Conservation (phyloP, 1,140 invertebrate species). For the Mya arenaria region DNA sequence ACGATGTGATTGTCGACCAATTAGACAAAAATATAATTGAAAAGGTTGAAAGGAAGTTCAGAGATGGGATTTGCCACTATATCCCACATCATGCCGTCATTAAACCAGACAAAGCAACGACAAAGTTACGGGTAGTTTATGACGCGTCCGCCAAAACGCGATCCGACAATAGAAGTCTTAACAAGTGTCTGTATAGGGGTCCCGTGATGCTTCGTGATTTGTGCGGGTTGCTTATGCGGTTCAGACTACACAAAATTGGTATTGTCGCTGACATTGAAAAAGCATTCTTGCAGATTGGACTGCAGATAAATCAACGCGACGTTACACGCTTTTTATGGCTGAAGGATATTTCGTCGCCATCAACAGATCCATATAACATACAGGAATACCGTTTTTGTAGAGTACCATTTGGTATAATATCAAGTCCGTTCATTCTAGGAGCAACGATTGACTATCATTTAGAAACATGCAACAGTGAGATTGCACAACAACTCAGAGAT, state of each 20-base stretch:
- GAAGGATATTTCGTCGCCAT: background rate
- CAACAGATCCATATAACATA: conserved; percentile 11
- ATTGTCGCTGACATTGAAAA: background rate
- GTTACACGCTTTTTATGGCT: conserved; percentile 10
- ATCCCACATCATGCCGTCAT: conserved; percentile 20
- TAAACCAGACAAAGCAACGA: background rate
- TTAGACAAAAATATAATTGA: conserved; percentile 21
- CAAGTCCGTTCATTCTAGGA: conserved; percentile 20
- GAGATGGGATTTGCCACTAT: background rate
- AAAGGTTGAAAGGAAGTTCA: background rate
- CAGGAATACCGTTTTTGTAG: conserved; percentile 9
- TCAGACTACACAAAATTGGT: background rate
- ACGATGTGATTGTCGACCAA: conserved; percentile 1
- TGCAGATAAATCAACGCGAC: conserved; percentile 19
- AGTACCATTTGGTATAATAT: conserved; percentile 16
- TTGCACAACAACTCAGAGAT: background rate
- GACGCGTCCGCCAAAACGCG: background rate
- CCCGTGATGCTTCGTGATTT: too few relatives aligned
- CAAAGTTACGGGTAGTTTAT: conserved; percentile 31
- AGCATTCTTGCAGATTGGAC: conserved; percentile 24
- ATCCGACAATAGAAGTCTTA: conserved; percentile 19
- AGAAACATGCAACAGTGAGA: background rate
- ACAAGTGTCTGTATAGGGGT: too few relatives aligned
- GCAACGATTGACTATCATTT: conserved; percentile 10
- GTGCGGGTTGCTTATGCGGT: conserved; percentile 13